Percentiles rank a stretch among this genome's conserved stretches.
phyloP scores from a whole-genome alignment of 2,888 invertebrate genomes.

The Diloba caeruleocephala region DNA sequence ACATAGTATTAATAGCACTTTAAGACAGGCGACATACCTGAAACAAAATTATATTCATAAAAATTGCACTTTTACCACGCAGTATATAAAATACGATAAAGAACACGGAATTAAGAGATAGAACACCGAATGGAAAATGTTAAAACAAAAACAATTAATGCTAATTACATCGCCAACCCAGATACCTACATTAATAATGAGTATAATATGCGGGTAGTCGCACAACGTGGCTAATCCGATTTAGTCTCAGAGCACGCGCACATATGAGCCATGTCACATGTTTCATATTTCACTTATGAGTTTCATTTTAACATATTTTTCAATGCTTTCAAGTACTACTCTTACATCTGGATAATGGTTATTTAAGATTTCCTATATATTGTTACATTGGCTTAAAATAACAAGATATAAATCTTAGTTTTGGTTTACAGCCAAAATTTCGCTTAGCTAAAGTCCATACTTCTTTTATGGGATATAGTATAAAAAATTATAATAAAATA shows the following conservation, averaged over 20 bases:
- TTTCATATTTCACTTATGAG: conserved; percentile 11
- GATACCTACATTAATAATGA: conserved; percentile 3
- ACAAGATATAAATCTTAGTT: no score
- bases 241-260: conserved; percentile 8
- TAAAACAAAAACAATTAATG: conserved; percentile 6
- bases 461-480: no score
- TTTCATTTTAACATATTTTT: conserved; percentile 16
- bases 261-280: conserved; percentile 8
- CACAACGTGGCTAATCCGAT: conserved; percentile 30
- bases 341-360: not conserved
- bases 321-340: not conserved
- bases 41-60: conserved; percentile 7
- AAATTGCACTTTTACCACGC: not conserved
- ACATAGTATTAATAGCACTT: not conserved
- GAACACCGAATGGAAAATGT: not conserved
- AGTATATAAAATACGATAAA: not conserved
- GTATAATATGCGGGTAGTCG: conserved; percentile 11
- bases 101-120: not conserved
- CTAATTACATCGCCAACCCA: conserved; percentile 7
- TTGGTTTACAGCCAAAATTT: no score
- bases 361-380: not conserved
- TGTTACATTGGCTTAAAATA: no score
- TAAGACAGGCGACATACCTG: conserved; percentile 38
- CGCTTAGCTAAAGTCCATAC: no score
- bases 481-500: no score